Percentiles rank a stretch among this genome's conserved stretches.
Evolutionary conservation across 2,888 invertebrate species (phyloP).

Genomic region (Tribolium freemani): DNA sequence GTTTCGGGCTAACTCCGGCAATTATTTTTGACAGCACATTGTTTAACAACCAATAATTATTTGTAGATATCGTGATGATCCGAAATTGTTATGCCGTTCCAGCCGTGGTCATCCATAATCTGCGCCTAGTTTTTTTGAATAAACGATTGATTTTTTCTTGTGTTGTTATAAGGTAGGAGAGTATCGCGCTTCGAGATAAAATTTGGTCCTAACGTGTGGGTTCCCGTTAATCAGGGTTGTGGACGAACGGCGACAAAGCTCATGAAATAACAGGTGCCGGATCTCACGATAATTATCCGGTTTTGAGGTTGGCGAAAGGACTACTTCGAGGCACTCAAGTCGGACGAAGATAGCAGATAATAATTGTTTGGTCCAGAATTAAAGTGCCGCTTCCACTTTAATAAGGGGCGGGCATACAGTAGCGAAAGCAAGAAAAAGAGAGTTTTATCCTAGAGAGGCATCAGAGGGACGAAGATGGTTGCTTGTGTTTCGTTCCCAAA

Average conservation of each 20-base stretch:
- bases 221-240: constrained; percentile 35
- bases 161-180: background rate
- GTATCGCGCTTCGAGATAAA: background rate
- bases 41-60: constrained; percentile 46
- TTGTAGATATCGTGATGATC: constrained; percentile 43
- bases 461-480: constrained; percentile 26
- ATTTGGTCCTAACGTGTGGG: constrained; percentile 24
- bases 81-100: constrained; percentile 29
- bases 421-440: constrained; percentile 55
- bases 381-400: constrained; percentile 65
- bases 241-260: constrained; percentile 40
- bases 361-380: constrained; percentile 64
- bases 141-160: too few species aligned
- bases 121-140: background rate
- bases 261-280: constrained; percentile 45
- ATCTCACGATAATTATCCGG: constrained; percentile 46
- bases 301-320: constrained; percentile 36
- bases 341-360: constrained; percentile 56
- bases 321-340: constrained; percentile 3
- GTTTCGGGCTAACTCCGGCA: constrained; percentile 27
- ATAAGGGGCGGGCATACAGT: constrained; percentile 65
- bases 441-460: constrained; percentile 29
- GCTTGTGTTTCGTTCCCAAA: too few species aligned
- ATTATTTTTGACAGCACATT: constrained; percentile 47
- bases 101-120: background rate